These are phyloP conservation scores for Pseudonaja textilis DNA, from an alignment of 2,113 vertebrate species.

Conservation along the genomic window DNA sequence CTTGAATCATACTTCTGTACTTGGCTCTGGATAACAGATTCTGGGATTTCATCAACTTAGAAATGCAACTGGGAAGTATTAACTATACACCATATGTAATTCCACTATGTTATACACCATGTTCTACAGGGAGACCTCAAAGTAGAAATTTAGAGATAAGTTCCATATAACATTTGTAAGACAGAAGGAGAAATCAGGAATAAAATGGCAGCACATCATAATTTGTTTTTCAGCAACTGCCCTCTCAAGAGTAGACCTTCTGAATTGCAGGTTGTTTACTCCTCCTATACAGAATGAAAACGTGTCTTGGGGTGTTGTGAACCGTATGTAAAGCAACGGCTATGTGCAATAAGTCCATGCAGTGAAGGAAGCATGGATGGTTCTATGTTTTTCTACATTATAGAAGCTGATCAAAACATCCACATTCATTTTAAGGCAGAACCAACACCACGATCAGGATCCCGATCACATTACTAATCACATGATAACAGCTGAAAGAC, in stretches of 20 bases:
- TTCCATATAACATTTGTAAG: background rate
- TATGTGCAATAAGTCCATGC: background rate
- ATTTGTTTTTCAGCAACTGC: background rate
- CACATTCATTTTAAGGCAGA: background rate
- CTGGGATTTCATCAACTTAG: background rate
- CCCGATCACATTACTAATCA: background rate
- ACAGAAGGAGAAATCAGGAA: background rate
- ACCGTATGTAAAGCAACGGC: background rate
- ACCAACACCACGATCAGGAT: background rate
- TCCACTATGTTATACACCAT: background rate
- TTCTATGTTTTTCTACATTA: background rate
- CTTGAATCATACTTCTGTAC: background rate
- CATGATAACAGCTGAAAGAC: background rate
- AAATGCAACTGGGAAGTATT: background rate
- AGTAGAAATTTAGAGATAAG: background rate
- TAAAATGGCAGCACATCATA: background rate
- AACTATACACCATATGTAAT: background rate
- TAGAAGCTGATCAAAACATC: background rate
- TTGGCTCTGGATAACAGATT: background rate
- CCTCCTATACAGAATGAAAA: background rate
- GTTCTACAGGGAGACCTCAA: background rate
- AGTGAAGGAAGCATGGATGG: background rate
- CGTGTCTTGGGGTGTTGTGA: background rate
- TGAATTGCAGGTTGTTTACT: background rate
- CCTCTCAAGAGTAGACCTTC: background rate